Percentiles rank a stretch among this genome's conserved stretches.
Evolutionary conservation across 2,797 vertebrate genomes (phyloP).

Genomic region (Bradypus variegatus): DNA sequence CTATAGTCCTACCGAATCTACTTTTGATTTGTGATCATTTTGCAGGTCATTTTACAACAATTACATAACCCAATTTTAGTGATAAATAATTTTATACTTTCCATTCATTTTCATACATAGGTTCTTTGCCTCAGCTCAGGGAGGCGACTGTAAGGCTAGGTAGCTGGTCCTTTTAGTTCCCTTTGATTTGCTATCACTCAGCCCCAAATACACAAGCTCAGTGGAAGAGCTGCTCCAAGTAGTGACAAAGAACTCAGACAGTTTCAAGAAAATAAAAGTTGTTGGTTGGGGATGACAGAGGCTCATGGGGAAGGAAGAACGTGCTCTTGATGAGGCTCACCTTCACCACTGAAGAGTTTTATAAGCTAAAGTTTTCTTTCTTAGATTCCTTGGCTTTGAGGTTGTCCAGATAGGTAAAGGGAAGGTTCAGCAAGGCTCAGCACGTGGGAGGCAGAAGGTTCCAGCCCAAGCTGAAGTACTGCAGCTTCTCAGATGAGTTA

Average conservation of each 20-base stretch:
- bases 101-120: rapidly evolving
- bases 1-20: too few species aligned
- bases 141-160: not conserved
- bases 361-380: not conserved
- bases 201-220: not conserved
- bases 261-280: not conserved
- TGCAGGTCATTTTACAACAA: too few species aligned
- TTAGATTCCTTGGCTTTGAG: not conserved
- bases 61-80: too few species aligned
- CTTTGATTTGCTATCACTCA: not conserved
- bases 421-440: not conserved
- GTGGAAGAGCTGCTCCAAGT: not conserved
- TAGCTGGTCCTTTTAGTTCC: not conserved
- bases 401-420: not conserved
- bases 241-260: not conserved
- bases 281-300: not conserved
- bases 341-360: not conserved
- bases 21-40: too few species aligned
- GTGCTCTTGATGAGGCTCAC: not conserved
- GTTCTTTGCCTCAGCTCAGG: not conserved
- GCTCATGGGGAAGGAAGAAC: not conserved
- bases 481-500: conserved; percentile 27
- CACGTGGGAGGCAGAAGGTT: not conserved
- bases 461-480: not conserved
- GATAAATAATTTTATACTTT: not conserved